Conservation (phyloP, 2,888 invertebrate species). For the Dryocosmus kuriphilus region DNA sequence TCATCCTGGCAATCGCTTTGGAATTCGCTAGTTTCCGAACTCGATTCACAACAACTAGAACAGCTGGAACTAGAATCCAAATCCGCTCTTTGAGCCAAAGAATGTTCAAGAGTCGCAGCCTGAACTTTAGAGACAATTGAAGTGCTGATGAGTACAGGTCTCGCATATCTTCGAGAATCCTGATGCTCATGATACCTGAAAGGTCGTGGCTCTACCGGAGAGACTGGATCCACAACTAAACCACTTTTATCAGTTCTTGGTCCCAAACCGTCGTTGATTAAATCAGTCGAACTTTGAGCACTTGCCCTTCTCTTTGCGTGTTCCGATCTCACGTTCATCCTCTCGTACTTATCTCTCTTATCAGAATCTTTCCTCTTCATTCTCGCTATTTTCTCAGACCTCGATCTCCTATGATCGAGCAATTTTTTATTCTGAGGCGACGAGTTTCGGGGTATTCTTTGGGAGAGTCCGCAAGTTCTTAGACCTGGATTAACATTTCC, state of each 20-base stretch:
- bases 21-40: conserved; percentile 84
- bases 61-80: conserved; percentile 71
- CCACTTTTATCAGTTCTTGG: conserved; percentile 75
- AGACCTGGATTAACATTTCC: conserved; percentile 52
- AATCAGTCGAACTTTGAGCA: conserved; percentile 52
- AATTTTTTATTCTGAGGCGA: conserved; percentile 70
- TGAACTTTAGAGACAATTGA: conserved; percentile 55
- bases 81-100: conserved; percentile 57
- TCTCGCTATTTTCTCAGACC: conserved; percentile 70
- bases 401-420: conserved; percentile 69
- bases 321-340: conserved; percentile 48
- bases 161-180: conserved; percentile 38
- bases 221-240: conserved; percentile 59
- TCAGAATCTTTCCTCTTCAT: conserved; percentile 64
- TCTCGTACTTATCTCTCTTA: conserved; percentile 59
- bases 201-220: conserved; percentile 45
- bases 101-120: conserved; percentile 52
- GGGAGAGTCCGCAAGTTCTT: conserved; percentile 53
- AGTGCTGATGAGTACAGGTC: conserved; percentile 44
- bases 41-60: conserved; percentile 75
- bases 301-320: conserved; percentile 49
- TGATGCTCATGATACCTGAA: conserved; percentile 37
- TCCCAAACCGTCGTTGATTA: conserved; percentile 73
- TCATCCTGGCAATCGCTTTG: conserved; percentile 91
- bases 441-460: conserved; percentile 58